Evolutionary conservation across 1,140 invertebrate genomes (phyloP).

Genomic region (Tribolium madens): DNA sequence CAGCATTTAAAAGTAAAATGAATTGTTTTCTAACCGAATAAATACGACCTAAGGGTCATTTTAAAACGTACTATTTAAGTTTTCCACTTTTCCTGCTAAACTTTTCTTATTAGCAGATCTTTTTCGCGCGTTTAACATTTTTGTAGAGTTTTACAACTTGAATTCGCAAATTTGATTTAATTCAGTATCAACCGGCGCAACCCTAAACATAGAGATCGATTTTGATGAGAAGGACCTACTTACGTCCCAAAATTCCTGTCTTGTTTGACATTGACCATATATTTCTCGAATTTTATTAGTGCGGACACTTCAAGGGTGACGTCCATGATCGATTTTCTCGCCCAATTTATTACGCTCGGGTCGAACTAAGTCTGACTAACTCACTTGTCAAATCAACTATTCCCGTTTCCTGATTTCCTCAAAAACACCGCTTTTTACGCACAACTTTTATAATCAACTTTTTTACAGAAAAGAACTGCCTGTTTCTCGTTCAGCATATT

Average conservation of each 20-base stretch:
- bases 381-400: constrained; percentile 10
- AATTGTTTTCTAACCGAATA: constrained; percentile 32
- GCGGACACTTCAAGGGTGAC: constrained; percentile 24
- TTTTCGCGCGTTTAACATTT: constrained; percentile 19
- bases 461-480: neutral
- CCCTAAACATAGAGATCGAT: constrained; percentile 10
- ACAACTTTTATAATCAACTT: neutral
- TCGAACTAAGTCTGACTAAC: neutral
- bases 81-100: constrained; percentile 27
- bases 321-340: constrained; percentile 36
- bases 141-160: constrained; percentile 12
- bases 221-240: constrained; percentile 10
- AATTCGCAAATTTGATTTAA: constrained; percentile 31
- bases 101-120: constrained; percentile 37
- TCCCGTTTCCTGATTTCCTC: neutral
- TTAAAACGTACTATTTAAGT: constrained; percentile 35
- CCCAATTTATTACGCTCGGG: constrained; percentile 28
- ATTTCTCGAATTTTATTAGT: constrained; percentile 36
- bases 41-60: constrained; percentile 31
- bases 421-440: neutral
- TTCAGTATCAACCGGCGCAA: constrained; percentile 28
- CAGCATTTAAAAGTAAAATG: constrained; percentile 35
- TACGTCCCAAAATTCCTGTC: neutral
- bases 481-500: neutral
- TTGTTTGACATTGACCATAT: constrained; percentile 13